Evolutionary conservation across 2,888 invertebrate genomes (phyloP).

Genomic region (Hydroisotoma schaefferi): DNA sequence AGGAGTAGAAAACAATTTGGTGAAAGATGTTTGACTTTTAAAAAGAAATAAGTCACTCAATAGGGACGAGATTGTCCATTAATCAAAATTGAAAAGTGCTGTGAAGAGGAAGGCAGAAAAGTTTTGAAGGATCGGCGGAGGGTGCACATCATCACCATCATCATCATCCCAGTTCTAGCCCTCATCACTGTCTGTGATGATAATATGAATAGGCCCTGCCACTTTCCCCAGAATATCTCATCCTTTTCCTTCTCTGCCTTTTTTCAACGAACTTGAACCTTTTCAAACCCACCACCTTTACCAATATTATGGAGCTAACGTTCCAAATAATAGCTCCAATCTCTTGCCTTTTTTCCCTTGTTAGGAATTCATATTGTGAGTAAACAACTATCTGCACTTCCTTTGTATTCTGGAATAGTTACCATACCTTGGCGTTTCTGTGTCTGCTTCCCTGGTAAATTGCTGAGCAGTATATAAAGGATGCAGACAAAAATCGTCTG

Average conservation of each 20-base stretch:
- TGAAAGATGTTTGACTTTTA: conserved; percentile 33
- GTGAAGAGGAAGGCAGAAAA: conserved; percentile 18
- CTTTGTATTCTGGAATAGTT: too few relatives aligned
- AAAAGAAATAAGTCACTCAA: conserved; percentile 32
- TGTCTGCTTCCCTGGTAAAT: too few relatives aligned
- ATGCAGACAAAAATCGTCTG: too few relatives aligned
- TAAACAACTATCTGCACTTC: too few relatives aligned
- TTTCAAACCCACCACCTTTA: too few relatives aligned
- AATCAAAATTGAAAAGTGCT: conserved; percentile 37
- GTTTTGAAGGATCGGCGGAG: conserved; percentile 8
- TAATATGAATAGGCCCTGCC: conserved; percentile 14
- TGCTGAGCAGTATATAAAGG: too few relatives aligned
- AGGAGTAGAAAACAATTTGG: conserved; percentile 27
- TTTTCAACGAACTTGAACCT: too few relatives aligned
- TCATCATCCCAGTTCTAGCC: too few relatives aligned
- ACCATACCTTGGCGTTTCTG: too few relatives aligned
- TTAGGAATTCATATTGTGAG: too few relatives aligned
- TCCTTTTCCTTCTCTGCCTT: neutral
- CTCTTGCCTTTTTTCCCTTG: neutral
- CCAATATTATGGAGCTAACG: neutral
- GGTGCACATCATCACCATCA: conserved; percentile 16
- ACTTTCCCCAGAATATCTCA: conserved; percentile 5
- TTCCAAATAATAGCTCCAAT: neutral
- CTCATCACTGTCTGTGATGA: too few relatives aligned
- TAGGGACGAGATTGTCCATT: conserved; percentile 30